These are phyloP conservation scores for Conopomorpha cramerella DNA, from an alignment of 1,140 invertebrate genomes.

Conservation along the genomic window DNA sequence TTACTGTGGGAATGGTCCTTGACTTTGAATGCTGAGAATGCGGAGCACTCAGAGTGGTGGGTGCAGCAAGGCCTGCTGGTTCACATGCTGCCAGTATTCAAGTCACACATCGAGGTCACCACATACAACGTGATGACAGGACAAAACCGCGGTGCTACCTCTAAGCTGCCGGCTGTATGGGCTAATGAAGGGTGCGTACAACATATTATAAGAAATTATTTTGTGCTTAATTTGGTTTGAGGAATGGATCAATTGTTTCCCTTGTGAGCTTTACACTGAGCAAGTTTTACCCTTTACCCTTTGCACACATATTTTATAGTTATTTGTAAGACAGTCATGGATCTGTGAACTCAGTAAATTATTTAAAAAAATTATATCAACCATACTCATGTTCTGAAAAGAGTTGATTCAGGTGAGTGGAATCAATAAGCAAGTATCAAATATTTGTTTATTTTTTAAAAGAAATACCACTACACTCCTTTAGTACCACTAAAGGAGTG, in stretches of 20 bases:
- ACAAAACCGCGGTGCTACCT: conserved; percentile 63
- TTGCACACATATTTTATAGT: too few relatives aligned
- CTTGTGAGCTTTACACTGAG: not conserved
- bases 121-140: conserved; percentile 70
- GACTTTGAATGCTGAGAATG: conserved; percentile 50
- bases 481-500: too few relatives aligned
- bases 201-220: not conserved
- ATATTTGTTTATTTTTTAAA: too few relatives aligned
- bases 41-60: conserved; percentile 63
- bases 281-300: too few relatives aligned
- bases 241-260: not conserved
- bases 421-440: too few relatives aligned
- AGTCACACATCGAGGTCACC: conserved; percentile 71
- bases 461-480: too few relatives aligned
- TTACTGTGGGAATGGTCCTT: conserved; percentile 66
- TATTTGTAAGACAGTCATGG: too few relatives aligned
- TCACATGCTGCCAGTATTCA: conserved; percentile 68
- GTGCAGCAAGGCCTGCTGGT: conserved; percentile 66
- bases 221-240: not conserved
- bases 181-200: conserved; percentile 62
- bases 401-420: too few relatives aligned
- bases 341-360: too few relatives aligned
- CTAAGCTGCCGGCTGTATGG: conserved; percentile 67
- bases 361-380: not conserved
- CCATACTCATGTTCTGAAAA: too few relatives aligned